Evolutionary conservation across 37 sponge, comb jelly and placozoan genomes (phyloP), one percentile per base, ranked within the genome.

Genomic region (Agelas oroides): DNA sequence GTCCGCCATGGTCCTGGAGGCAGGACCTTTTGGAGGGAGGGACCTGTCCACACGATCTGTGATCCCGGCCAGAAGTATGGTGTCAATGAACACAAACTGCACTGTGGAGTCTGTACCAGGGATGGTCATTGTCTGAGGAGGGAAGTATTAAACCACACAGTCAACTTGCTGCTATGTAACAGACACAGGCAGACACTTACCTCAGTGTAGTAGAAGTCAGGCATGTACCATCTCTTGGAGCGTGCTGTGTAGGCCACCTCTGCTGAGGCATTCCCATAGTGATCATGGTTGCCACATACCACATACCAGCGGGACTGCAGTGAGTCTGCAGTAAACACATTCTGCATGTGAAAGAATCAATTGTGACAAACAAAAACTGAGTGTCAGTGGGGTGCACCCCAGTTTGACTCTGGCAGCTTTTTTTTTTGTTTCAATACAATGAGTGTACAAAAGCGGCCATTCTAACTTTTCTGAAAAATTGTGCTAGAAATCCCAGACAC

Each of bases 191-290:
- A n/a, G n/a, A n/a, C n/a, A n/a, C 76, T 36, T 32, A 94, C 89
- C 89, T 93, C 71, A 53, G 86, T 89, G 83, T 96, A 96, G 80
- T 93, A 96, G 64, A 64, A 82, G 36, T 79, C 57, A 21, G 97
- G 97, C 33, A 96, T 77, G 82, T 88, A 82, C 97, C 97, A 96
- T 21, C 97, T 69, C 8, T 77, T 68, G 57, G 94, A 93, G 35
- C 60, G 63, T 23, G 85, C 60, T 54, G 94, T 91, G 84, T 96
- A 96, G 24, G 86, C 97, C 31, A 96, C 76, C 71, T 96, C 77
- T 60, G 94, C 97, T 53, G 94, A 86, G 35, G 80, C 94, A 74
- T 96, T 96, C n/a, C 97, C 97, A 75, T 92, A 90, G 91, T 96
- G 92, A 82, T 96, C 97, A 65, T 96, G 97, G 63, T 96, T 96